Evolutionary conservation across 64 coral and sea anemone genomes (phyloP), one percentile per base, ranked within the genome.

Genomic region (Montipora foliosa): DNA sequence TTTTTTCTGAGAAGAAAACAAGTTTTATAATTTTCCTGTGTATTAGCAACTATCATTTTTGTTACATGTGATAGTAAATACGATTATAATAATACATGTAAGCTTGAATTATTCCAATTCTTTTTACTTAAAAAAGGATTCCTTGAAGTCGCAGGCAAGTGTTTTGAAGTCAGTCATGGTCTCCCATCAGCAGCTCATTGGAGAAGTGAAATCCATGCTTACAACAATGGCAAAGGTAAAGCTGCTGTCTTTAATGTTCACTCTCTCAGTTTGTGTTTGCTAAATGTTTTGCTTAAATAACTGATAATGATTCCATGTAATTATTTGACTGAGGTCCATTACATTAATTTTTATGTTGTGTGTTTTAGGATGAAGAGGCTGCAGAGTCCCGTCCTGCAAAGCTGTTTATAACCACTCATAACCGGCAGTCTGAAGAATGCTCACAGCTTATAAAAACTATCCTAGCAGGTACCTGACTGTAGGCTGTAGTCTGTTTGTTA

Each of bases 141-240:
- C 81, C 13, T 70, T 99, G n/a, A 96, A 91, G 73, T 89, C 89
- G 8, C 95, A 94, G 81, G 87, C 92, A 71, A 94, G 90, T 68
- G 67, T 72, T 14, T 67, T 99, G 14, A 93, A 94, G 50, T 14
- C 89, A 49, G 76, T 93, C 25, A 96, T 94, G 86, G 89, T 96
- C 1, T 64, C 95, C 53, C 97, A 99, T 76, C 95, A 99, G 22
- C 94, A 96, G 52, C 94, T 99, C 19, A 95, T 99, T 66, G 83
- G 91, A 66, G 97, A 99, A 79, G 97, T 99, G 14, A 99, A 99
- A 79, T 83, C 97, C 5, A 91, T 99, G 92, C 79, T 99, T 1
- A 96, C 95, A 3, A 94, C 95, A 13, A 93, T 99, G 94, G 97
- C 95, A 52, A 99, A 96, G 91, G 96, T 95, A 70, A 66, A 11